Percentiles rank a stretch among this genome's conserved stretches.
phyloP scores from a whole-genome alignment of 1,140 invertebrate genomes.

The Phthorimaea operculella region DNA sequence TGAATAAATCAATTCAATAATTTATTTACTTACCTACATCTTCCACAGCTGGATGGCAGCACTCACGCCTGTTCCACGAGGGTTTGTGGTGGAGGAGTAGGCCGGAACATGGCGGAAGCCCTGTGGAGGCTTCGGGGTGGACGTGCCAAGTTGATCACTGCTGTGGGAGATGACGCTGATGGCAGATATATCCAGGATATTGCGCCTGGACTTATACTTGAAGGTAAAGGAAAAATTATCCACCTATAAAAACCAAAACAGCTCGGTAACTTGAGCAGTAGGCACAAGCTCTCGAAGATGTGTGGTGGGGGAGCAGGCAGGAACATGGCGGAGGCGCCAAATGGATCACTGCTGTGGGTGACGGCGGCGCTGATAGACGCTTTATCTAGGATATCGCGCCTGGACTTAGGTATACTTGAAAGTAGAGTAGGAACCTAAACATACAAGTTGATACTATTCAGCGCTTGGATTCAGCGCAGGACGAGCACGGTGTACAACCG shows the following conservation, averaged over 20 bases:
- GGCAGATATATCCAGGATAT: slow-evolving; percentile 62
- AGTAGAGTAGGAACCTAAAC: too few relatives aligned
- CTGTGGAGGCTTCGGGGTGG: slow-evolving; percentile 76
- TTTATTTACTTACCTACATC: too few relatives aligned
- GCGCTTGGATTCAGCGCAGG: too few relatives aligned
- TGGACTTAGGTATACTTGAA: too few relatives aligned
- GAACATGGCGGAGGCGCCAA: slow-evolving; percentile 89
- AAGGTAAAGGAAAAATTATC: slow-evolving; percentile 45
- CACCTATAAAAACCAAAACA: too few relatives aligned
- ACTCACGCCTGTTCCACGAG: slow-evolving; percentile 76
- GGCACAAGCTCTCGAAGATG: too few relatives aligned
- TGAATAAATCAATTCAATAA: too few relatives aligned
- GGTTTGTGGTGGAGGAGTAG: slow-evolving; percentile 87
- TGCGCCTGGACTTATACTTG: slow-evolving; percentile 44
- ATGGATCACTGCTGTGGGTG: slow-evolving; percentile 85
- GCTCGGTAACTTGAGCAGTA: too few relatives aligned
- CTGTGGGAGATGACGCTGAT: slow-evolving; percentile 75
- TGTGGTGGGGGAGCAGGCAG: slow-evolving; percentile 88
- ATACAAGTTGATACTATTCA: too few relatives aligned
- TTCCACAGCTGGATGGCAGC: slow-evolving; percentile 76
- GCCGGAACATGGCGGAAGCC: slow-evolving; percentile 89
- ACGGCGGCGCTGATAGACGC: slow-evolving; percentile 65
- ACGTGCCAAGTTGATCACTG: slow-evolving; percentile 79
- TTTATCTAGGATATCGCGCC: slow-evolving; percentile 56
- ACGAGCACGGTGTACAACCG: too few relatives aligned